Evolutionary conservation across 2,113 vertebrate genomes (phyloP).

Genomic region (Gorsachius goisagi): DNA sequence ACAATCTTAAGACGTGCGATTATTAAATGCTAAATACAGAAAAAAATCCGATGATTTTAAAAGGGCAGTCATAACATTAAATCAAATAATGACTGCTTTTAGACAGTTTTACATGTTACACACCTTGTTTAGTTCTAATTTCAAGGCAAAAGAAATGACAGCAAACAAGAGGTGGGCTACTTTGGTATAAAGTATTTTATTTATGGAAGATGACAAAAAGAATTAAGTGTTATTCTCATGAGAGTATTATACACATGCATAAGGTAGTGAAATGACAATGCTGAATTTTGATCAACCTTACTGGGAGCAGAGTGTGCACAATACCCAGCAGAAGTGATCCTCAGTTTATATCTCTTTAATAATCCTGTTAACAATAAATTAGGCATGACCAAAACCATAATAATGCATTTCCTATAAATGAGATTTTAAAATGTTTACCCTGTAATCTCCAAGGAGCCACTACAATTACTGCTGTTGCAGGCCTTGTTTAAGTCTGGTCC

Average conservation of each 20-base stretch:
- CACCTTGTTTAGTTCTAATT: neutral
- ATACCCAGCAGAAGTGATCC: neutral
- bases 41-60: neutral
- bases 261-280: neutral
- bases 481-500: constrained; percentile 30
- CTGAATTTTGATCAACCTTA: neutral
- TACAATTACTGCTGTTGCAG: constrained; percentile 26
- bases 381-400: constrained; percentile 10
- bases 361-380: constrained; percentile 38
- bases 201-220: neutral
- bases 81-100: neutral
- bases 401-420: constrained; percentile 20
- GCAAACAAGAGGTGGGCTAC: neutral
- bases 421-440: constrained; percentile 50
- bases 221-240: neutral
- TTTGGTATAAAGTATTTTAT: neutral
- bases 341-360: neutral
- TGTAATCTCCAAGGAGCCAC: constrained; percentile 24
- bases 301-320: neutral
- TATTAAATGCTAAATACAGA: neutral
- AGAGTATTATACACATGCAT: neutral
- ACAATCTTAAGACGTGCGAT: neutral
- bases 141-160: neutral
- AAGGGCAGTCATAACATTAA: neutral
- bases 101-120: neutral